These are phyloP conservation scores for Patella depressa DNA, from an alignment of 2,888 invertebrate species.

Conservation along the genomic window DNA sequence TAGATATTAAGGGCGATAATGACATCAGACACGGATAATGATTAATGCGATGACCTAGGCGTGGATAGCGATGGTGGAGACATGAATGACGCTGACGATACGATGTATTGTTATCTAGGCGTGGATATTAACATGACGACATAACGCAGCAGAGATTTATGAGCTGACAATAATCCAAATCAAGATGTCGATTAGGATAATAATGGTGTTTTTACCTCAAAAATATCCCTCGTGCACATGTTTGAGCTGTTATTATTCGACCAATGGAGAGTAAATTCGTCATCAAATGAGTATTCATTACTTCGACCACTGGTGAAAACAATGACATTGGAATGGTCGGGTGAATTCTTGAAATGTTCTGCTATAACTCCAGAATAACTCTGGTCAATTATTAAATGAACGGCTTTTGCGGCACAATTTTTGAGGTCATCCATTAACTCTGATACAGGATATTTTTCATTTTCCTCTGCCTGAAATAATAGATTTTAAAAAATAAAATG, in stretches of 20 bases:
- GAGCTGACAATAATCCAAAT: no score
- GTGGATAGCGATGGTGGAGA: no score
- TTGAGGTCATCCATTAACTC: slow-evolving; percentile 73
- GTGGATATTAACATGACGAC: no score
- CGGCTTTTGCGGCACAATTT: slow-evolving; percentile 71
- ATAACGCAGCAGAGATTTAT: no score
- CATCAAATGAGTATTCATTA: slow-evolving; percentile 66
- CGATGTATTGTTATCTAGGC: no score
- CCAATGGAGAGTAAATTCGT: slow-evolving; percentile 70
- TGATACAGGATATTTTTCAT: slow-evolving; percentile 72
- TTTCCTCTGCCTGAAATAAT: slow-evolving; percentile 67
- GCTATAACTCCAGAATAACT: slow-evolving; percentile 72
- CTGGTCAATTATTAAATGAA: slow-evolving; percentile 73
- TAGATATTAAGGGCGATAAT: no score
- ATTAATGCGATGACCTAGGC: no score
- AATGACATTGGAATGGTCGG: slow-evolving; percentile 65
- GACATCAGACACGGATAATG: no score
- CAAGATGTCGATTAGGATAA: background rate
- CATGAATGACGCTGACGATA: no score
- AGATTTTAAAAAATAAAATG: no score
- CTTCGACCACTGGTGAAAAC: slow-evolving; percentile 69
- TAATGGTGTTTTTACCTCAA: slow-evolving; percentile 58
- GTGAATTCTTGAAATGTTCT: slow-evolving; percentile 63
- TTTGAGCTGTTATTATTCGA: slow-evolving; percentile 62
- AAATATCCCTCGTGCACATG: slow-evolving; percentile 65